These are phyloP conservation scores for Morbakka virulenta DNA, from an alignment of 30 jellyfish, hydroid and myxozoan species.

Conservation along the genomic window DNA sequence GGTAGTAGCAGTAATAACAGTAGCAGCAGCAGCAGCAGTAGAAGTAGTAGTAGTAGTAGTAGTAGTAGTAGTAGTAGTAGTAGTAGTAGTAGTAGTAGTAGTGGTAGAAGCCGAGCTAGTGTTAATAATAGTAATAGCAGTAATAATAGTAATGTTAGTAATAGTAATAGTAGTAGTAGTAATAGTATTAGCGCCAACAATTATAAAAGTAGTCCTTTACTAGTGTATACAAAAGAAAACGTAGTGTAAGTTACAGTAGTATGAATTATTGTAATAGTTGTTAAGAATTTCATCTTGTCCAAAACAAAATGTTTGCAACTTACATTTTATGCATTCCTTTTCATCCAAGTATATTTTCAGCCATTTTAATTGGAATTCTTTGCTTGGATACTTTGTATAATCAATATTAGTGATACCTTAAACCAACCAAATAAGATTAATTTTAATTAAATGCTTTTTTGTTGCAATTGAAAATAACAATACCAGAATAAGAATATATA, in stretches of 20 bases:
- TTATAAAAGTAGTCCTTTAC: too few species aligned
- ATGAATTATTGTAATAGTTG: too few species aligned
- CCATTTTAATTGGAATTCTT: conserved; percentile 66
- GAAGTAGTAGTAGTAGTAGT: not conserved
- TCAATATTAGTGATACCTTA: conserved; percentile 68
- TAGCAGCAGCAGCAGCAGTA: conserved; percentile 6
- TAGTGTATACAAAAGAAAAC: too few species aligned
- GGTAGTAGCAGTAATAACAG: conserved; percentile 8
- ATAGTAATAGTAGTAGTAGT: not conserved
- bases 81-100: conserved; percentile 15
- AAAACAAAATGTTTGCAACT: too few species aligned
- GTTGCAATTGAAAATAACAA: too few species aligned
- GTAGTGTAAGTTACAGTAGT: too few species aligned
- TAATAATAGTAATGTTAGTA: not conserved
- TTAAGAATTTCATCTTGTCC: too few species aligned
- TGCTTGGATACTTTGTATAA: conserved; percentile 65
- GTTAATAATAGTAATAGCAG: not conserved
- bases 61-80: conserved; percentile 15
- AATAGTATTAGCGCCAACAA: not conserved
- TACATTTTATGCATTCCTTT: conserved; percentile 26
- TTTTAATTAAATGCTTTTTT: too few species aligned
- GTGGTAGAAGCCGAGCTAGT: not conserved
- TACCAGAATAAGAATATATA: too few species aligned
- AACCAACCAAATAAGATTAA: not conserved
- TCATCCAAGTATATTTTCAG: conserved; percentile 55